Evolutionary conservation across 2,113 vertebrate species (phyloP).

Genomic region (Bothrops jararaca): DNA sequence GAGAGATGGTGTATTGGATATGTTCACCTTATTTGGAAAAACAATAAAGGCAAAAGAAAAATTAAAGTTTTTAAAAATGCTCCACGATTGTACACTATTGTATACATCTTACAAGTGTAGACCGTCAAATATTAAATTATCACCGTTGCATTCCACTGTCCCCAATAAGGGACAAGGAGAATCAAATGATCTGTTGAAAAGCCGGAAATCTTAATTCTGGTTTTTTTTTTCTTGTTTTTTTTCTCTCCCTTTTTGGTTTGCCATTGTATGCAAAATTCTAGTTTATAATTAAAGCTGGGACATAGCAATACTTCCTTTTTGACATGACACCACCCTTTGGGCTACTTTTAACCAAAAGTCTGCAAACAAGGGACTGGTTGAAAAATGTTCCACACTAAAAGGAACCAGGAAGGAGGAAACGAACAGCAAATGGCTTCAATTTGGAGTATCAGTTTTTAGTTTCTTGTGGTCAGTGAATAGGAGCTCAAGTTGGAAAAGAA

Average conservation of each 20-base stretch:
- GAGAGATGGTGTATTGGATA: no score
- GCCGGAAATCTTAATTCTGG: neutral
- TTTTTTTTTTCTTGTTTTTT: neutral
- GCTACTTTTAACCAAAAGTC: neutral
- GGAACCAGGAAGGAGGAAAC: slow-evolving; percentile 11
- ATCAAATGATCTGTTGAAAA: neutral
- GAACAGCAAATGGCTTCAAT: neutral
- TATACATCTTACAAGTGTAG: neutral
- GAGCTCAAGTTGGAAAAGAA: neutral
- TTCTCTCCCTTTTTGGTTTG: neutral
- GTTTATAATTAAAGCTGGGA: neutral
- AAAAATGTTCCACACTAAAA: neutral
- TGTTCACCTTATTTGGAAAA: no score
- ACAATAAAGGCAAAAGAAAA: no score
- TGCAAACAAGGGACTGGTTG: neutral
- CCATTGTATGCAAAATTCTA: neutral
- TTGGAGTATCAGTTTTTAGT: neutral
- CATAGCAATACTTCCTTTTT: neutral
- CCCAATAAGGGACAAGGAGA: neutral
- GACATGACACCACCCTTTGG: neutral
- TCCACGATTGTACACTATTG: neutral
- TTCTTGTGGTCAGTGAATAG: neutral
- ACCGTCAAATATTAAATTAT: neutral
- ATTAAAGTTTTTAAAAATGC: neutral
- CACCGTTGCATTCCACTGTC: no score